These are phyloP conservation scores for Tanypteryx hageni DNA, from an alignment of 2,888 invertebrate species.

Conservation along the genomic window DNA sequence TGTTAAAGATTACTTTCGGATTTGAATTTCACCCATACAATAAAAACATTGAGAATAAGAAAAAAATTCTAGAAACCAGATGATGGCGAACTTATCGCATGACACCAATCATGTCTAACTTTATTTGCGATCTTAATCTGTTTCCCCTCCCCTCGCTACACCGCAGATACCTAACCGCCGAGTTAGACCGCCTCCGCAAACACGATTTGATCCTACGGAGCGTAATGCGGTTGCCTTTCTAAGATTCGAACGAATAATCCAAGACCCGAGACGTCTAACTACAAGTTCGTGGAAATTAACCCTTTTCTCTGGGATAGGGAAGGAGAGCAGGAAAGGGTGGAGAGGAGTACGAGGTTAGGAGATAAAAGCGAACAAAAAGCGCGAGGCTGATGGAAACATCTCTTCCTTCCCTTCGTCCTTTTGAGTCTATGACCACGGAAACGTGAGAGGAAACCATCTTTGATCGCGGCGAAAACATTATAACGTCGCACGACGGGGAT, in stretches of 20 bases:
- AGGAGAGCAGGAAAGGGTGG: neutral
- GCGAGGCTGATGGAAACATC: neutral
- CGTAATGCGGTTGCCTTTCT: neutral
- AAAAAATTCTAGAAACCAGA: no score
- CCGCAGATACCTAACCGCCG: neutral
- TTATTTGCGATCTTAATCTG: neutral
- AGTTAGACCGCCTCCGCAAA: neutral
- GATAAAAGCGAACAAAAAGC: neutral
- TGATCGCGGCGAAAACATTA: neutral
- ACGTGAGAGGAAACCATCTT: neutral
- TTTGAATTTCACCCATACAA: no score
- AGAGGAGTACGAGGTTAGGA: neutral
- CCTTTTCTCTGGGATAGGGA: neutral
- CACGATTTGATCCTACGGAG: neutral
- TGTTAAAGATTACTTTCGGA: no score
- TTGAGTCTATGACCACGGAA: neutral
- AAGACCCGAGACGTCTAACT: neutral
- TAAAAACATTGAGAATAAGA: no score
- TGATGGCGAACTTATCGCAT: no score
- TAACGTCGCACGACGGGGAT: neutral
- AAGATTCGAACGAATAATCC: neutral
- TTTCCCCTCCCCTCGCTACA: neutral
- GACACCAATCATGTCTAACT: no score
- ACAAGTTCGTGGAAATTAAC: constrained; percentile 18
- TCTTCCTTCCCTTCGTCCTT: neutral